phyloP scores from a whole-genome alignment of 1,140 invertebrate species.

The Gyrodactylus salaris region DNA sequence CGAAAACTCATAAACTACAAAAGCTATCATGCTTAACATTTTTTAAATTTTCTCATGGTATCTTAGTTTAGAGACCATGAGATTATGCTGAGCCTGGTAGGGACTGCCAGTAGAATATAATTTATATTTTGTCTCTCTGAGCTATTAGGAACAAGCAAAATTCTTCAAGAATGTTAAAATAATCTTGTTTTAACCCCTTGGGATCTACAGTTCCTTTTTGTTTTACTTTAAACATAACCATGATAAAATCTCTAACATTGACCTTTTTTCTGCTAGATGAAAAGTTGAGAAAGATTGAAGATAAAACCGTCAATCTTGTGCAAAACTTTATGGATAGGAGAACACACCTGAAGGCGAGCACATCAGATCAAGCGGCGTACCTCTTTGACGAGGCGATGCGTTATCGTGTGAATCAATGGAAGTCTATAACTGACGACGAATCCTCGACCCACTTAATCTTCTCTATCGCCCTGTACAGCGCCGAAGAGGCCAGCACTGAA shows the following conservation, averaged over 20 bases:
- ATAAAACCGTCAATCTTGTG: neutral
- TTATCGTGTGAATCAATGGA: neutral
- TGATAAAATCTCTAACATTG: neutral
- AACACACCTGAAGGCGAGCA: neutral
- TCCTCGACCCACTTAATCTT: neutral
- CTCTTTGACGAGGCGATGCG: neutral
- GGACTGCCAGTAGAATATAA: too few relatives aligned
- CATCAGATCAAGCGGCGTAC: neutral
- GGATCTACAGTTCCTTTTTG: too few relatives aligned
- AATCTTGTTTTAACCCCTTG: too few relatives aligned
- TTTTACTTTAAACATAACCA: neutral
- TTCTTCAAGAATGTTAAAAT: too few relatives aligned
- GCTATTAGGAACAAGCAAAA: too few relatives aligned
- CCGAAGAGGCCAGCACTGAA: neutral
- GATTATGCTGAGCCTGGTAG: too few relatives aligned
- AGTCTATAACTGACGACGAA: neutral
- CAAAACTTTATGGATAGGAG: neutral
- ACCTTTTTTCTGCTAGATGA: neutral
- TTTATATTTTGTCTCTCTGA: too few relatives aligned
- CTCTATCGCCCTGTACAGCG: neutral
- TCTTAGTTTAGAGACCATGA: too few relatives aligned
- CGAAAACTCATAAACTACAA: too few relatives aligned
- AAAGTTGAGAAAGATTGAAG: neutral
- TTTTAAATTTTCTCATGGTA: too few relatives aligned
- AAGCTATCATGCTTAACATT: too few relatives aligned